Evolutionary conservation across 2,888 invertebrate genomes (phyloP), one percentile per base, ranked within the genome.

Genomic region (Lithophane ornitopus): DNA sequence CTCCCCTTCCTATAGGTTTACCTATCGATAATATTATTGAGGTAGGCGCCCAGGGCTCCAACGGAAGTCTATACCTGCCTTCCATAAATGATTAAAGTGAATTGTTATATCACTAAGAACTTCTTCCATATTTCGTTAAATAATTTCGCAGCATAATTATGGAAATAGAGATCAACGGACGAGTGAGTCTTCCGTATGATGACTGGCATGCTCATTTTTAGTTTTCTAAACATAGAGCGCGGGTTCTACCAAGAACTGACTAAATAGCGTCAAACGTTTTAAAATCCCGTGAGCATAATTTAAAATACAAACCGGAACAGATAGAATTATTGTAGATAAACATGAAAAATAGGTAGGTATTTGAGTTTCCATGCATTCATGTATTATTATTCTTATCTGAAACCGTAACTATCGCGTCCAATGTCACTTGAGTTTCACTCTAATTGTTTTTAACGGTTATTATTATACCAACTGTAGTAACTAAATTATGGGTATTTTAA

Each of bases 171-270:
- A 85, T 82, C 80, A 87, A 87, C 82, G 82, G 75, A 85, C 81
- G 80, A 66, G 54, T 74, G 78, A 39, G 71, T 76, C 80, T 87
- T 87, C 86, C 78, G 82, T 80, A 78, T 81, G 80, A 79, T 85
- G 83, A 85, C 80, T 82, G 78, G 84, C 83, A 80, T 75, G 75
- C 74, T 76, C 83, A 82, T 80, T 87, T 90, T 89, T 89, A 89
- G 87, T 87, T 81, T 85, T 87, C 90, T 90, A 90, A 86, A 90
- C 83, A 88, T 91, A 90, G 90, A 85, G 56, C 67, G 39, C 41
- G 34, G 52, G 6, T 66, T 61, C 59, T 49, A 62, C 12, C 16
- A 81, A 66, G 58, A 26, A 68, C 7, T 22, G 70, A 70, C 72
- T 74, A 78, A 79, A 77, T 69, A 70, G 39, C 34, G 49, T 61